Conservation (phyloP, 2,113 vertebrate genomes). For the Chamaetylas fuelleborni region DNA sequence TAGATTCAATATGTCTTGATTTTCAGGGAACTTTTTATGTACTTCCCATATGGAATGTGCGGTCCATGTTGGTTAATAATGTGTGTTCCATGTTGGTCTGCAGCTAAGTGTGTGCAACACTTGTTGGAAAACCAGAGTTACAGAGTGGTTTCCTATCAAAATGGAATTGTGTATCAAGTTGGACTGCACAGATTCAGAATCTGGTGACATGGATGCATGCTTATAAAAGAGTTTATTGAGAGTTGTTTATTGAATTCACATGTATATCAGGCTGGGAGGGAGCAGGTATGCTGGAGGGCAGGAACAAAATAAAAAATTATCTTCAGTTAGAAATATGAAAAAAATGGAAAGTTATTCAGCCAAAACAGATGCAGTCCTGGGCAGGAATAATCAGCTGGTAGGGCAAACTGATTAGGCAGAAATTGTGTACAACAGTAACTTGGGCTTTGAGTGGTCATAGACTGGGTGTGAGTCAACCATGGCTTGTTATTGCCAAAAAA, state of each 20-base stretch:
- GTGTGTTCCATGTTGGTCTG: background rate
- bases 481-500: background rate
- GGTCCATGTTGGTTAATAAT: no score
- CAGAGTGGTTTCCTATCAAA: background rate
- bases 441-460: background rate
- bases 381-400: background rate
- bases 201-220: background rate
- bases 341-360: background rate
- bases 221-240: background rate
- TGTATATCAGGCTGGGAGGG: background rate
- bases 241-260: background rate
- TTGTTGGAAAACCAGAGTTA: background rate
- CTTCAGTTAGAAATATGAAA: background rate
- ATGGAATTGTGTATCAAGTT: background rate
- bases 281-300: background rate
- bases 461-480: background rate
- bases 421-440: background rate
- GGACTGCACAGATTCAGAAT: background rate
- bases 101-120: background rate
- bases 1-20: background rate
- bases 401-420: conserved; percentile 1
- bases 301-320: background rate
- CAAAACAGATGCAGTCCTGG: background rate
- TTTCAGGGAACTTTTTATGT: background rate
- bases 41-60: background rate